Evolutionary conservation across 2,797 vertebrate species (phyloP), one percentile per base, ranked within the genome.

Genomic region (Pampus argenteus): DNA sequence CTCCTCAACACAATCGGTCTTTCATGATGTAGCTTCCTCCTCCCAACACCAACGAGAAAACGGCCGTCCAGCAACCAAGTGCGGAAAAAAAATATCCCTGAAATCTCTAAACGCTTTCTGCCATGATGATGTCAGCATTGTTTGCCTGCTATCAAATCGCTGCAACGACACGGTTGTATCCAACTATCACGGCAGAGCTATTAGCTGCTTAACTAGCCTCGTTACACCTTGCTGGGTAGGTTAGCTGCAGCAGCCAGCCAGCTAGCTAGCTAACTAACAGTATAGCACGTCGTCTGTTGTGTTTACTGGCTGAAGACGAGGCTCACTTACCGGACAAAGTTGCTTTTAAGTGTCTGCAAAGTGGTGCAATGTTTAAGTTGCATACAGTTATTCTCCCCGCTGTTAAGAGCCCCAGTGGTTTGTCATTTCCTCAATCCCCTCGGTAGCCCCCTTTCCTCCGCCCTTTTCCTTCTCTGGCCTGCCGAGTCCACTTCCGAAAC

Each of bases 401-500:
- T 11, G 62, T 61, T 36, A 57, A 22, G 58, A 70, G 52, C 50
- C 60, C 28, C 64, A 55, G 14, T 14, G 70, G 47, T 57, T 61
- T 60, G 63, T 85, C 71, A 68, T 61, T 60, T 79, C 60, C 69
- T 58, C 59, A 11, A 25, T 73, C 70, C 60, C 52, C 51, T 72
- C 74, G 49, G 68, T 49, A 7, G 81, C 59, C 81, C 67, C 42
- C 60, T 67, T 84, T 84, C 77, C 80, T 89, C 82, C 89, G 74
- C 77, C 84, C 87, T 80, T 75, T 82, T 71, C 83, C 66, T 74
- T 38, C 83, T 62, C 67, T 25, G 61, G 54, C 73, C 75, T 67
- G 73, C 61, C 38, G 74, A 4, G 63, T 80, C 65, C 81, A 81
- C 91, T 89, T 90, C 88, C 82, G 62, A 84, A 86, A 81, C 80